Evolutionary conservation across 2,113 vertebrate species (phyloP), one percentile per base, ranked within the genome.

Genomic region (Numida meleagris): DNA sequence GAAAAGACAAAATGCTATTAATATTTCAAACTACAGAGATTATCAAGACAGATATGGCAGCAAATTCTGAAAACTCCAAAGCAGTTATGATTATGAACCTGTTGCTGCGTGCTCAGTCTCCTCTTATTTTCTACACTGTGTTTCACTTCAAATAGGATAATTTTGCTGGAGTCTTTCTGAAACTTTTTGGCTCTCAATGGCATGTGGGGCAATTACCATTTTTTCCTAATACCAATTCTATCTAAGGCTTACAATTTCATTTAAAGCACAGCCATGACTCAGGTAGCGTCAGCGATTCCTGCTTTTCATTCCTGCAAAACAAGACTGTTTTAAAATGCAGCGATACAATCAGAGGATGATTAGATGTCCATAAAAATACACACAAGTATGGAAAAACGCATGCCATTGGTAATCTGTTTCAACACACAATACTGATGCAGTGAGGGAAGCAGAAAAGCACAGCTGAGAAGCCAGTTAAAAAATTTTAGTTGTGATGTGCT

Each of bases 251-350:
- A 80, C 10, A 86, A 48, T 81, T 86, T 77, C 90, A 88, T 90
- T 95, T 90, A 90, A 89, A 94, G 86, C 25, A 86, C 92, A 83
- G 83, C 83, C 48, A 74, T 66, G 43, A 82, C 76, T 86, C 62
- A 71, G 76, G 76, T 62, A 90, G 59, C 63, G 58, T 46, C 83
- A 53, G 82, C 23, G 51, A 86, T 75, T 88, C 66, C 70, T 89
- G 77, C 53, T 46, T 95, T 88, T 83, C 83, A 43, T 75, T 92
- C 79, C 9, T 82, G 38, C 61, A 89, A 90, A 93, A 68, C 61
- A 88, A 84, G 83, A 75, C 34, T 68, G 23, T 67, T 92, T 63
- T 63, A 90, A 83, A 88, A 86, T 50, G 48, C 63, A 88, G 59
- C 1, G 17, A 93, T 78, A 78, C 45, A 71, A 80, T 86, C 67